These are phyloP conservation scores for Leptinotarsa undecemlineata DNA, from an alignment of 1,140 invertebrate species.

Conservation along the genomic window DNA sequence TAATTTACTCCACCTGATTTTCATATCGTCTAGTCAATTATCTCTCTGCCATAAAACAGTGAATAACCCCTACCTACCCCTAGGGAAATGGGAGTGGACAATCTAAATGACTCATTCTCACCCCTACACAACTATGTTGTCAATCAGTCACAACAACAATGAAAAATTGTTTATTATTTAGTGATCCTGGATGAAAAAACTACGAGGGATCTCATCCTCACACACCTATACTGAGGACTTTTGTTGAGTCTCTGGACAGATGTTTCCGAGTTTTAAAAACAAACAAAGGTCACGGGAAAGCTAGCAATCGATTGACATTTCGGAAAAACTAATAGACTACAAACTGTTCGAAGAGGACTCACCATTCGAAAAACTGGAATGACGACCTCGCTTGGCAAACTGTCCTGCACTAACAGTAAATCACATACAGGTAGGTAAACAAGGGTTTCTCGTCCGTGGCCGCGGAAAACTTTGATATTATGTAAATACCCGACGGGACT, in stretches of 20 bases:
- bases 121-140: background rate
- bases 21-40: no score
- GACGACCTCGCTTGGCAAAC: background rate
- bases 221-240: no score
- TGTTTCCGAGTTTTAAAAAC: no score
- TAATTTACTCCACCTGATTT: no score
- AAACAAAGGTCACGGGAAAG: no score
- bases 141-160: background rate
- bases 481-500: background rate
- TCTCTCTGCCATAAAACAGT: background rate
- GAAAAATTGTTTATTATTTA: background rate
- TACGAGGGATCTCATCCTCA: no score
- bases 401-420: background rate
- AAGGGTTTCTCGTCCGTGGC: background rate
- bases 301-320: no score
- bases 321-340: no score
- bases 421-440: background rate
- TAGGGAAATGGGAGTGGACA: background rate
- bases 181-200: no score
- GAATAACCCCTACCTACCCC: conserved; percentile 4
- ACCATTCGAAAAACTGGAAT: background rate
- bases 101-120: background rate
- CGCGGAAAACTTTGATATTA: background rate
- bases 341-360: background rate
- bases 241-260: no score